Percentiles rank a stretch among this genome's conserved stretches.
These are phyloP conservation scores for Dendrophyllia cribrosa DNA, from an alignment of 64 coral and sea anemone species.

Conservation along the genomic window DNA sequence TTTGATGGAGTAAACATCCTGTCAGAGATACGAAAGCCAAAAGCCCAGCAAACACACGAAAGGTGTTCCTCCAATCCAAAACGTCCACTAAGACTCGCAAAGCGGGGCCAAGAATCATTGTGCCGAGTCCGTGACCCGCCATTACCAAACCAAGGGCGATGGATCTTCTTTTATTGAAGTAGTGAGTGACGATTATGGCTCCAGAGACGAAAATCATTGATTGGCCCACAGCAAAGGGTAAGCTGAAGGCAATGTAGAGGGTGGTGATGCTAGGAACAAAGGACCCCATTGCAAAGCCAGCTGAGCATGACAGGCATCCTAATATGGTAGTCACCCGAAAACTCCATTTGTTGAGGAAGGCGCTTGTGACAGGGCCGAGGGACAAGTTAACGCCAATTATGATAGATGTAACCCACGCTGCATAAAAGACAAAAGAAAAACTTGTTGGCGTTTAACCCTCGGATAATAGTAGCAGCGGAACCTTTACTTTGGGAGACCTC, in stretches of 20 bases:
- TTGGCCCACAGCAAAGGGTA: neutral
- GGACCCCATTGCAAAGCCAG: neutral
- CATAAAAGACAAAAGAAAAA: neutral
- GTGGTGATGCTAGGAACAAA: neutral
- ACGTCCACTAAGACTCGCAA: neutral
- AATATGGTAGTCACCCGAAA: neutral
- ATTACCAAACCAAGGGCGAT: constrained; percentile 13
- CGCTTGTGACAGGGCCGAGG: neutral
- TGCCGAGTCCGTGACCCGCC: constrained; percentile 10
- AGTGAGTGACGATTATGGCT: neutral
- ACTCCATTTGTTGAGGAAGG: neutral
- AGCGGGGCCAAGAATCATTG: constrained; percentile 29
- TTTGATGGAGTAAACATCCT: neutral
- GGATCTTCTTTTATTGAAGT: constrained; percentile 15
- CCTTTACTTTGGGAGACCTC: too few species aligned
- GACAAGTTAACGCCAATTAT: neutral
- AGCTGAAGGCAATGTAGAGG: constrained; percentile 28
- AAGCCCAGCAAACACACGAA: neutral
- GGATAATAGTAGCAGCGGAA: too few species aligned
- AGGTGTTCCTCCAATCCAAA: constrained; percentile 13
- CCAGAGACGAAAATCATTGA: neutral
- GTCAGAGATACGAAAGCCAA: neutral
- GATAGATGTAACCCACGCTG: neutral
- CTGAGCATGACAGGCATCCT: neutral
- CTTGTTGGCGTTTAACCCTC: neutral